Evolutionary conservation across 2,888 invertebrate species (phyloP), one percentile per base, ranked within the genome.

Genomic region (Teinopalpus imperialis): DNA sequence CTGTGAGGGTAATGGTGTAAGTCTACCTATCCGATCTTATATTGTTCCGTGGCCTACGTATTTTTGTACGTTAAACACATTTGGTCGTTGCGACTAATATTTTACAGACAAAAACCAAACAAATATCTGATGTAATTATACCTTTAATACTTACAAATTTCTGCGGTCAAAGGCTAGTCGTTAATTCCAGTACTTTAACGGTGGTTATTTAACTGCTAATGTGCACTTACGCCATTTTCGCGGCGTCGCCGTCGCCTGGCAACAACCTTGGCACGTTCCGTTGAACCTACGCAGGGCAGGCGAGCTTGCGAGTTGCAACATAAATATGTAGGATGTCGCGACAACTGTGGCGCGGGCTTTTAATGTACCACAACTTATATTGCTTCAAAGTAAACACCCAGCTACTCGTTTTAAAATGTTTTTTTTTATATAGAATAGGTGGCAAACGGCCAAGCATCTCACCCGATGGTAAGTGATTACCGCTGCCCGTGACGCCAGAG

Each of bases 241-340:
- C 12, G 16, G 20, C 18, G 30, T 12, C 14, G 7, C 21, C 20
- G 37, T 50, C 45, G 51, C 58, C 57, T 56, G 53, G 59, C 61
- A 61, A 61, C 61, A 61, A 57, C 66, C 66, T 66, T 66, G 66
- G 55, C 45, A 43, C 44, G 60, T 62, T 58, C 54, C 66, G 56
- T 66, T 66, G 66, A 66, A 66, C 66, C 59, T 52, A 48, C 12
- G 20, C 37, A 10, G 34, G 34, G 34, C 16, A 12, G 29, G 29
- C 20, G 29, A 13, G 32, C 40, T 23, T 41, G 40, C 18, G 26
- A 36, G 24, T 43, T 29, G 43, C 40, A 45, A 45, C 45, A 45
- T 45, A 45, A 45, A 45, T 45, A 45, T 45, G 45, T 45, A 45
- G 27, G 45, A 39, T 29, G 39, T 32, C 37, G 27, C 30, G 44